Percentiles rank a stretch among this genome's conserved stretches.
These are phyloP conservation scores for Cryptus armator DNA, from an alignment of 2,888 invertebrate species.

Conservation along the genomic window DNA sequence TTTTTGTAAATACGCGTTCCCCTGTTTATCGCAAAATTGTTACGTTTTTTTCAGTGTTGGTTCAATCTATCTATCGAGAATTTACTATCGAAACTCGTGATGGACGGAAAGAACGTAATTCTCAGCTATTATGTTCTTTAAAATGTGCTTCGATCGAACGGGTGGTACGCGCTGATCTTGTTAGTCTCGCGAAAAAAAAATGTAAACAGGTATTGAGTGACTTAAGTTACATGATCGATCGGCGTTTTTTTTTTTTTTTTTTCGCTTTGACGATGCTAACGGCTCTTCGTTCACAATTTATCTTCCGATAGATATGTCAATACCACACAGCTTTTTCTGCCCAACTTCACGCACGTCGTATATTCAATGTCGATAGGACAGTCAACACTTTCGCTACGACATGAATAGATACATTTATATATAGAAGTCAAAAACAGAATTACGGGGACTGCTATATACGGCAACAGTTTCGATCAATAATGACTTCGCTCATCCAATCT, in stretches of 20 bases:
- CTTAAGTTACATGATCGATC: not conserved
- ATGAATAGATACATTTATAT: not conserved
- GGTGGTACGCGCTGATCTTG: not conserved
- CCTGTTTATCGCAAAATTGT: no score
- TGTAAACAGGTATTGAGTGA: not conserved
- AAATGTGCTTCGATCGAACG: not conserved
- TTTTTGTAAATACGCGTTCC: no score
- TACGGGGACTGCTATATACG: not conserved
- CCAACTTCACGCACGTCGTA: constrained; percentile 6
- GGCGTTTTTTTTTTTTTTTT: constrained; percentile 2
- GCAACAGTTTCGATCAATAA: not conserved
- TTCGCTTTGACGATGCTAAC: not conserved
- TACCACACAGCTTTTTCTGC: not conserved
- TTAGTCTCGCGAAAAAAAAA: not conserved
- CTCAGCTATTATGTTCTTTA: no score
- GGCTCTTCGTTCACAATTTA: not conserved
- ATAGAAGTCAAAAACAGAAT: not conserved
- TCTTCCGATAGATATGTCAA: not conserved
- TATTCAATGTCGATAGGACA: not conserved
- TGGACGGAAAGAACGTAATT: no score
- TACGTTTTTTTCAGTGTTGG: no score
- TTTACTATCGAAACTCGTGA: no score
- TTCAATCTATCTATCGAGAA: no score
- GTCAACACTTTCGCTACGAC: not conserved
- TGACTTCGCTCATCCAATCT: not conserved